A percentile compares a stretch with the other conserved stretches of the same genome.
Conservation (phyloP, 1,140 invertebrate species). For the Drosophila pruinosa region DNA sequence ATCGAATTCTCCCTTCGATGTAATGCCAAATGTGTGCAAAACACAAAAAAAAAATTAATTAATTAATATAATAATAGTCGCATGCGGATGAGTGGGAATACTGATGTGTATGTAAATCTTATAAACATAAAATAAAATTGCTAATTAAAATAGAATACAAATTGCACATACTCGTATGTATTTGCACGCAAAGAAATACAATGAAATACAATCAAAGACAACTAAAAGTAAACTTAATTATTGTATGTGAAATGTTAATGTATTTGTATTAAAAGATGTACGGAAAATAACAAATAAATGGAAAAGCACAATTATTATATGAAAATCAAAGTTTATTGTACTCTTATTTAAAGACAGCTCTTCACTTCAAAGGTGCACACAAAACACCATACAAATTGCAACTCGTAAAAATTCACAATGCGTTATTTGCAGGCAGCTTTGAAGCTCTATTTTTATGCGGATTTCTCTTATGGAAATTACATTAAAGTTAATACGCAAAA, state of each 20-base stretch:
- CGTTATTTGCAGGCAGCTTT: too few species aligned
- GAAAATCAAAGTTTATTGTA: neutral
- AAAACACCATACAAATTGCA: too few species aligned
- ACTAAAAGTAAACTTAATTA: slow-evolving; percentile 72
- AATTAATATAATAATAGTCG: slow-evolving; percentile 29
- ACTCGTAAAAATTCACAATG: too few species aligned
- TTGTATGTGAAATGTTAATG: slow-evolving; percentile 78
- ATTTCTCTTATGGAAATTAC: too few species aligned
- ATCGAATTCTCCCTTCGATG: slow-evolving; percentile 38
- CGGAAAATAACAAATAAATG: slow-evolving; percentile 53
- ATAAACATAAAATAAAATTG: slow-evolving; percentile 14
- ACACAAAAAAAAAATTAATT: slow-evolving; percentile 28
- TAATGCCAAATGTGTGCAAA: slow-evolving; percentile 44
- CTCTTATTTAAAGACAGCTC: too few species aligned
- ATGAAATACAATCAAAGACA: slow-evolving; percentile 72
- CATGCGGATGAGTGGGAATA: neutral
- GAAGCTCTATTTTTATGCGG: neutral
- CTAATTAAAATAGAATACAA: slow-evolving; percentile 3
- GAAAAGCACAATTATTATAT: slow-evolving; percentile 10
- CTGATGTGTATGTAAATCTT: slow-evolving; percentile 14
- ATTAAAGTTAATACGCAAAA: neutral
- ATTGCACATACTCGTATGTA: slow-evolving; percentile 41
- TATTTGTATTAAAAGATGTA: slow-evolving; percentile 75
- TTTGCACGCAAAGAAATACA: slow-evolving; percentile 57
- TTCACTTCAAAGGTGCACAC: neutral